Percentiles rank a stretch among this genome's conserved stretches.
Conservation (phyloP, 1,140 invertebrate species). For the Magallana ariakensis region DNA sequence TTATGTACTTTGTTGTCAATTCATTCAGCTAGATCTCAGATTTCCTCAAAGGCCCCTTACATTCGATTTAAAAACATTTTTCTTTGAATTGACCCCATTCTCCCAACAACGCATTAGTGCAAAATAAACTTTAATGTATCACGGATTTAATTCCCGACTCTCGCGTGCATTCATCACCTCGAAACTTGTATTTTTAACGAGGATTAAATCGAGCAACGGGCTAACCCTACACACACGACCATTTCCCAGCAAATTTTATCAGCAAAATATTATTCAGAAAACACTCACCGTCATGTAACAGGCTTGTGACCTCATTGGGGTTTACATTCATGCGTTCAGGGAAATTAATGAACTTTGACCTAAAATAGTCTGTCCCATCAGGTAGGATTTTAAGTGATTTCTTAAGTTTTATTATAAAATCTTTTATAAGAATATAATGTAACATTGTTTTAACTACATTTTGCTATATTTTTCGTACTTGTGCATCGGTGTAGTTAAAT, state of each 20-base stretch:
- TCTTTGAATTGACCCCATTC: conserved; percentile 18
- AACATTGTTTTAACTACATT: not conserved
- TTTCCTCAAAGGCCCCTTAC: conserved; percentile 25
- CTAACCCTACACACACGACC: conserved; percentile 66
- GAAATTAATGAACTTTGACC: conserved; percentile 73
- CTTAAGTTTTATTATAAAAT: not conserved
- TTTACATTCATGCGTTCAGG: conserved; percentile 73
- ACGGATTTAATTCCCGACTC: conserved; percentile 47
- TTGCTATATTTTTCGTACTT: not conserved
- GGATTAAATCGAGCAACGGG: conserved; percentile 9
- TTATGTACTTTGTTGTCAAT: not conserved
- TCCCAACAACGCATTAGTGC: conserved; percentile 69
- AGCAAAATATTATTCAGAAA: conserved; percentile 83
- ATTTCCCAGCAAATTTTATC: conserved; percentile 81
- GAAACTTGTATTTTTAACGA: conserved; percentile 1
- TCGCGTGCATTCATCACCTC: conserved; percentile 58
- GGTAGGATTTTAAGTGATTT: not conserved
- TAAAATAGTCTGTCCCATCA: conserved; percentile 2
- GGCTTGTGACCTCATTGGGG: conserved; percentile 81
- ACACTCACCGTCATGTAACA: conserved; percentile 83
- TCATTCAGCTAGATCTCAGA: conserved; percentile 13
- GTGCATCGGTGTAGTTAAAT: not conserved
- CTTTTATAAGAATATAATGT: not conserved
- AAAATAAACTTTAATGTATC: conserved; percentile 53
- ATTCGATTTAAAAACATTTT: conserved; percentile 2